Base-by-base conservation (phyloP, 2,797 vertebrate genomes). In the Takifugu rubripes region DNA sequence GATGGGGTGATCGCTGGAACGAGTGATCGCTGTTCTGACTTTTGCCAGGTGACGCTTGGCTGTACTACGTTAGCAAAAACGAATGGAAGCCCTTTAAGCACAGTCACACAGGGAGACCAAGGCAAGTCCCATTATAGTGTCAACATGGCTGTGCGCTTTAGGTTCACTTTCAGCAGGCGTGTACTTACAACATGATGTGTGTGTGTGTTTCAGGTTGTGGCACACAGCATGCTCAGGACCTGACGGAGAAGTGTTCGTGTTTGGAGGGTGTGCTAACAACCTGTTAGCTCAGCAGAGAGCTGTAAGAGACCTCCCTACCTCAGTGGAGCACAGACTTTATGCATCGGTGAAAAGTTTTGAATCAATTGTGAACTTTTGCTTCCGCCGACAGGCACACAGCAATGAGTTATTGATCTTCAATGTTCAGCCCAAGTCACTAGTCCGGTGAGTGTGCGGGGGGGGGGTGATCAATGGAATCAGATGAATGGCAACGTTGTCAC, bases 231-330 rank as follows among this genome's bases (percentile, higher is more conserved):
- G 96, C 66, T 83, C 91, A 0, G 96, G 94, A 10, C 90, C 93
- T 6, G 96, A 98, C 61, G 97, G 96, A n/a, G 95, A 98, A 81
- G 94, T 98, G 52, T 93, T 98, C 70, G 92, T 98, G 69, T 99
- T 99, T 2, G 96, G 97, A 57, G 97, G 97, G 14, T 99, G 97
- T 61, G 94, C 95, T 78, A 99, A 98, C 90, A 96, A 99, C 78
- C 81, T 98, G 2, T 88, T 99, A 33, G 94, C 94, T 60, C 93
- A 95, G 36, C 92, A 95, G 3, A 93, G 90, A 93, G 96, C 96
- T 47, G 97, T 98, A 83, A 96, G 94, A 86, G 48, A 17, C 7
- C 14, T 4, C 50, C 24, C 3, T 15, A 12, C 47, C 43, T 59
- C n/a, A 5, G 31, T 10, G 25, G 1, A 25, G 9, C 0, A 48